A percentile compares a stretch with the other conserved stretches of the same genome.
Conservation (phyloP, 2,888 invertebrate genomes). For the Conomelus anceps region DNA sequence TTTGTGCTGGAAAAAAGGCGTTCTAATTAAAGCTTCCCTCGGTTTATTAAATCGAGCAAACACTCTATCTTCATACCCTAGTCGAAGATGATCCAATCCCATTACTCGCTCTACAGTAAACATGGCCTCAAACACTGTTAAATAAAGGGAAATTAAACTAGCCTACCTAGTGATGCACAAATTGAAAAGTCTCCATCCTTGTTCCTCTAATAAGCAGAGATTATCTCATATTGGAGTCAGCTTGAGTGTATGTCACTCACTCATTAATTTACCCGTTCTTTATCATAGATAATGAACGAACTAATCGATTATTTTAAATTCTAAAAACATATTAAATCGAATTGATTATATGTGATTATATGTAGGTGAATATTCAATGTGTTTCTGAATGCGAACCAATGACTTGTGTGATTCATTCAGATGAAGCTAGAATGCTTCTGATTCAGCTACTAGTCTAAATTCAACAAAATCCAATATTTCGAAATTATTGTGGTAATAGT, state of each 20-base stretch:
- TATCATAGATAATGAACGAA: neutral
- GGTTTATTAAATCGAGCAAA: neutral
- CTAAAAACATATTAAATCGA: no score
- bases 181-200: neutral
- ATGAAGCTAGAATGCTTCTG: no score
- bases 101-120: neutral
- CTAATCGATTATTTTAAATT: neutral
- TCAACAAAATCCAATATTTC: no score
- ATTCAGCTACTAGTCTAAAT: no score
- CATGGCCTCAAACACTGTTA: neutral
- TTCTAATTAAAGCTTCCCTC: neutral
- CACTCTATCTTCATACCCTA: neutral
- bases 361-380: no score
- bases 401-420: no score
- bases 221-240: no score
- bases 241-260: neutral
- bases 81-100: neutral
- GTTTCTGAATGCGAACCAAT: no score
- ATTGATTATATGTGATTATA: no score
- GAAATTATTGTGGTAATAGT: no score
- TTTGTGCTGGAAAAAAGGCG: neutral
- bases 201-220: neutral
- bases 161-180: neutral
- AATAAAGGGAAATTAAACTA: neutral
- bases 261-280: neutral